phyloP scores from a whole-genome alignment of 2,888 invertebrate species.

The Clanis bilineata region DNA sequence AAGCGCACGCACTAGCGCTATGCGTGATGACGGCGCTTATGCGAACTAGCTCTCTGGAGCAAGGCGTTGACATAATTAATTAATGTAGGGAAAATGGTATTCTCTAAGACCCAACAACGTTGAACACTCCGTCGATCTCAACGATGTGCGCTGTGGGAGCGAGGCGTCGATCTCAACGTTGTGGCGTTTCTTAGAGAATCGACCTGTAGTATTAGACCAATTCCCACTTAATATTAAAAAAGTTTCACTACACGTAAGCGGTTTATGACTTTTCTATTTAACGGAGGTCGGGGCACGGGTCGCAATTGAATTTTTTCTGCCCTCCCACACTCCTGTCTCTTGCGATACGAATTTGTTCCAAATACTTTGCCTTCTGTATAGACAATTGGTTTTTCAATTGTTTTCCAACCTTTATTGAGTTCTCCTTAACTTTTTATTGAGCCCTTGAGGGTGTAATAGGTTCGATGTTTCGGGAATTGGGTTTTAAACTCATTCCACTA shows the following conservation, averaged over 20 bases:
- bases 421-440: slow-evolving; percentile 8
- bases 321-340: slow-evolving; percentile 18
- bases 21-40: too few relatives aligned
- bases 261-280: slow-evolving; percentile 58
- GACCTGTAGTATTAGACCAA: not conserved
- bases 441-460: not conserved
- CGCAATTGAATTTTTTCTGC: slow-evolving; percentile 45
- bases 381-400: slow-evolving; percentile 12
- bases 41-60: too few relatives aligned
- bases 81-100: too few relatives aligned
- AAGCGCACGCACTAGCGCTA: too few relatives aligned
- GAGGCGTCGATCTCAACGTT: too few relatives aligned
- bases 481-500: not conserved
- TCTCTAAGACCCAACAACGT: too few relatives aligned
- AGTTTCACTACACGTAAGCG: slow-evolving; percentile 48
- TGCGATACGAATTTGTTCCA: slow-evolving; percentile 20
- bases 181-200: too few relatives aligned
- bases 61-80: too few relatives aligned
- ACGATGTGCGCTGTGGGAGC: too few relatives aligned
- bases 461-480: not conserved
- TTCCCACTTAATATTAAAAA: slow-evolving; percentile 32
- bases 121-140: too few relatives aligned
- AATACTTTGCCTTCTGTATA: slow-evolving; percentile 13
- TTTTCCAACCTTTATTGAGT: slow-evolving; percentile 13
- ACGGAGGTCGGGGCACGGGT: slow-evolving; percentile 34